A percentile compares a stretch with the other conserved stretches of the same genome.
Evolutionary conservation across 2,113 vertebrate species (phyloP).

Genomic region (Neodontobutis hainanensis): DNA sequence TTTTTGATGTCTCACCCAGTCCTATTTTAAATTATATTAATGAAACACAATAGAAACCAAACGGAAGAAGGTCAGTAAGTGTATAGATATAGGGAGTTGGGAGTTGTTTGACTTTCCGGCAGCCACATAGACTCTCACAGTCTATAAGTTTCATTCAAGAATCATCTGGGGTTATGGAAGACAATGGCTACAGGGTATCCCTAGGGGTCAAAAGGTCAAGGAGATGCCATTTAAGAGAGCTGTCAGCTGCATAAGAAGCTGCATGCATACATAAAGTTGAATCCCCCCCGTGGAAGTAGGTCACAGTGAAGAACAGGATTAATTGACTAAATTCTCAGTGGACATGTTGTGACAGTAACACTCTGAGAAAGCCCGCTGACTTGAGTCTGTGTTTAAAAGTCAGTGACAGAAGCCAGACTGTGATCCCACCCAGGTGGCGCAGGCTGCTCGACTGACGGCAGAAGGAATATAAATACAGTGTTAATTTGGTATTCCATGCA

Average conservation of each 20-base stretch:
- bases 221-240: constrained; percentile 11
- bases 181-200: background rate
- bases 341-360: constrained; percentile 13
- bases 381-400: constrained; percentile 12
- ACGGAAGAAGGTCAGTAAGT: too few species aligned
- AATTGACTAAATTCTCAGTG: constrained; percentile 13
- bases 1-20: too few species aligned
- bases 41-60: too few species aligned
- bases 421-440: constrained; percentile 22
- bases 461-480: constrained; percentile 11
- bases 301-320: constrained; percentile 12
- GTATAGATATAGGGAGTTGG: too few species aligned
- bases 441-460: constrained; percentile 7
- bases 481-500: constrained; percentile 1
- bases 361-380: background rate
- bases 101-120: constrained; percentile 5
- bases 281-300: constrained; percentile 27
- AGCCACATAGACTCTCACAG: background rate
- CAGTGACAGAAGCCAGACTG: constrained; percentile 13
- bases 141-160: constrained; percentile 11
- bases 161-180: background rate
- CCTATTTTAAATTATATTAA: too few species aligned
- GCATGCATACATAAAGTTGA: too few species aligned
- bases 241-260: constrained; percentile 3
- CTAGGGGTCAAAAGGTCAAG: constrained; percentile 2